Percentiles rank a stretch among this genome's conserved stretches.
These are phyloP conservation scores for Hedychridium roseum DNA, from an alignment of 2,888 invertebrate genomes.

Conservation along the genomic window DNA sequence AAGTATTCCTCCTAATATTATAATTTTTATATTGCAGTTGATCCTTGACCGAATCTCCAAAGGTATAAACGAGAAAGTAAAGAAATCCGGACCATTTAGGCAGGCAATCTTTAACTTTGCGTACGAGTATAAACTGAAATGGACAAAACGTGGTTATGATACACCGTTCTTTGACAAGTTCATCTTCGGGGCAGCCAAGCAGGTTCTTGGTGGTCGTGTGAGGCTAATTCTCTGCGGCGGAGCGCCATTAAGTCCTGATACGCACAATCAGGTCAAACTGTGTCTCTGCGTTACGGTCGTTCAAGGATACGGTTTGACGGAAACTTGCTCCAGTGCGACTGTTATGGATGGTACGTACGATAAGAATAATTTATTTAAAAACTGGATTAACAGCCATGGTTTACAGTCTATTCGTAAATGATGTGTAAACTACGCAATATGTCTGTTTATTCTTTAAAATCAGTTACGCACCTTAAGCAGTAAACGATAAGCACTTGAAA, in stretches of 20 bases:
- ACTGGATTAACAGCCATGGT: no score
- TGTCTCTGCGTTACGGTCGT: constrained; percentile 91
- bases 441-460: no score
- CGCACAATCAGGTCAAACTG: constrained; percentile 91
- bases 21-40: constrained; percentile 70
- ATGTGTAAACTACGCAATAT: no score
- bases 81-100: constrained; percentile 79
- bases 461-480: no score
- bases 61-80: constrained; percentile 93
- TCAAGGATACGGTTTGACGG: constrained; percentile 96
- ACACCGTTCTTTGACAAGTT: constrained; percentile 79
- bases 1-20: no score
- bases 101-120: constrained; percentile 92
- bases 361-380: no score
- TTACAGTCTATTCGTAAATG: no score
- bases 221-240: constrained; percentile 92
- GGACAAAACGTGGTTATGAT: constrained; percentile 83
- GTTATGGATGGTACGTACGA: constrained; percentile 79
- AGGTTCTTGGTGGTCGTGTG: constrained; percentile 87
- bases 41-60: constrained; percentile 98
- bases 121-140: constrained; percentile 89
- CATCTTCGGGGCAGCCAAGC: constrained; percentile 68
- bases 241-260: constrained; percentile 94
- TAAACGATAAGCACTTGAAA: no score
- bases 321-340: constrained; percentile 93